phyloP scores from a whole-genome alignment of 1,140 invertebrate genomes.

The Sycobia sp. region DNA sequence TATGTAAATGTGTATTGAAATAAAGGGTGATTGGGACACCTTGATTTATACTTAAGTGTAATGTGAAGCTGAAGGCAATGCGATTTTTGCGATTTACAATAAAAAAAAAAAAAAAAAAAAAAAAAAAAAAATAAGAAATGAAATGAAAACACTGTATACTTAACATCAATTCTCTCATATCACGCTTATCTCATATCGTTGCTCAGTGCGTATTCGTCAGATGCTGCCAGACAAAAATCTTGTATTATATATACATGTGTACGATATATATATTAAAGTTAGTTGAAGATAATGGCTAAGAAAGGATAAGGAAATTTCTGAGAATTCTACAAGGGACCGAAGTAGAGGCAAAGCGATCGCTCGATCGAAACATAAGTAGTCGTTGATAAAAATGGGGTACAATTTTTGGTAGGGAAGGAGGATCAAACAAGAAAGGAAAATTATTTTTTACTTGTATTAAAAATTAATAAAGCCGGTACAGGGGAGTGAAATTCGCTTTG shows the following conservation, averaged over 20 bases:
- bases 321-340: conserved; percentile 32
- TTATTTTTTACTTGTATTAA: conserved; percentile 30
- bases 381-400: conserved; percentile 21
- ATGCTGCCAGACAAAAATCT: conserved; percentile 39
- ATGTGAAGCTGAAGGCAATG: conserved; percentile 16
- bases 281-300: conserved; percentile 14
- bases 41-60: conserved; percentile 28
- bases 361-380: conserved; percentile 26
- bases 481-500: conserved; percentile 24
- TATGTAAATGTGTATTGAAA: conserved; percentile 18
- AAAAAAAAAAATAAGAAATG: too few relatives aligned
- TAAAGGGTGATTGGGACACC: conserved; percentile 24
- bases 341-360: conserved; percentile 12
- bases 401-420: conserved; percentile 22
- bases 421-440: neutral
- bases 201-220: conserved; percentile 42
- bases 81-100: conserved; percentile 41
- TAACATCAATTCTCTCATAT: conserved; percentile 41
- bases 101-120: conserved; percentile 34
- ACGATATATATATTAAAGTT: conserved; percentile 40
- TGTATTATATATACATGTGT: conserved; percentile 46
- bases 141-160: conserved; percentile 23
- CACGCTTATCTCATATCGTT: conserved; percentile 51
- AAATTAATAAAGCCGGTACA: neutral
- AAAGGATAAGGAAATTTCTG: conserved; percentile 16